These are phyloP conservation scores for Premnoplex brunnescens DNA, from an alignment of 2,797 vertebrate genomes.

Conservation along the genomic window DNA sequence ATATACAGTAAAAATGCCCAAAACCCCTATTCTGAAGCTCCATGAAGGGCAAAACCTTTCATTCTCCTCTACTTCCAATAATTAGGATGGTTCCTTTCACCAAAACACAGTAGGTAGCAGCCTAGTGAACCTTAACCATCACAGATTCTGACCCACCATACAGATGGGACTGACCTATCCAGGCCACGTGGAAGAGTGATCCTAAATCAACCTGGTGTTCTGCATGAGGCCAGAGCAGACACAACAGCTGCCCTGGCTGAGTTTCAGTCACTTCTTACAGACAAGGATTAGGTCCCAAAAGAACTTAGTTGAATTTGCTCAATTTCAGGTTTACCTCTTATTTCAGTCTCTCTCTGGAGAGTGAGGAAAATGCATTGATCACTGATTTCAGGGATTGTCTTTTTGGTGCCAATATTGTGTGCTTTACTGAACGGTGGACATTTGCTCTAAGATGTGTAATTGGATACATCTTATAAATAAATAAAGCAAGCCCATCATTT, in stretches of 20 bases:
- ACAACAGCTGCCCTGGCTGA: not conserved
- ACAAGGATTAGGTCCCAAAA: not conserved
- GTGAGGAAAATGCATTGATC: not conserved
- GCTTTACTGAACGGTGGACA: constrained; percentile 3
- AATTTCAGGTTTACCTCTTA: not conserved
- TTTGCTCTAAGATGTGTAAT: constrained; percentile 41
- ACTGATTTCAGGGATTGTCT: not conserved
- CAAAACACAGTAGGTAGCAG: not conserved
- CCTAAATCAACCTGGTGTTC: not conserved
- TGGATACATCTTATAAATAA: constrained; percentile 62
- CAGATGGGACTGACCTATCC: not conserved
- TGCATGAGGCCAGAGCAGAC: not conserved
- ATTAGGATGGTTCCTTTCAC: not conserved
- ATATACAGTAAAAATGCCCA: not conserved
- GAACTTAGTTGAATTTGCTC: not conserved
- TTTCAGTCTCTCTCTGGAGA: not conserved
- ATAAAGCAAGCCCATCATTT: constrained; percentile 54
- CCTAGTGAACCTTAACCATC: not conserved
- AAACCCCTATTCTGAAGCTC: not conserved
- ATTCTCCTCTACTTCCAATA: not conserved
- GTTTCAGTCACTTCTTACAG: not conserved
- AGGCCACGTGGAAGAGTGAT: not conserved
- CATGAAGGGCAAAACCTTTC: not conserved
- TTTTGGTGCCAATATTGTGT: constrained; percentile 7
- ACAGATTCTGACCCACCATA: not conserved